Percentiles rank a stretch among this genome's conserved stretches.
phyloP scores from a whole-genome alignment of 2,888 invertebrate species.

The Chymomyza fuscimana region DNA sequence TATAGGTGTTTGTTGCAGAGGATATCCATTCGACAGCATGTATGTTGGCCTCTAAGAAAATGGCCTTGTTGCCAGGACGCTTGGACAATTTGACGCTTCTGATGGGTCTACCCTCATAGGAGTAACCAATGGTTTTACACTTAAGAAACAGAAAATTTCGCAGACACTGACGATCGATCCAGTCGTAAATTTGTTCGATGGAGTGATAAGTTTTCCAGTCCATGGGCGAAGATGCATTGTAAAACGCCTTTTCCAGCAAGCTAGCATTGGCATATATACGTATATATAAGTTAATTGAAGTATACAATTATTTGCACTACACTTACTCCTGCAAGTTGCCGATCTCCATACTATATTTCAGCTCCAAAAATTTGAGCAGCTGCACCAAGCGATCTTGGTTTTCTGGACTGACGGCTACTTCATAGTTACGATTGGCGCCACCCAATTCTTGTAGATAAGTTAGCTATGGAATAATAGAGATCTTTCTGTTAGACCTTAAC shows the following conservation, averaged over 20 bases:
- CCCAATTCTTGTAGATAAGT: slow-evolving; percentile 29
- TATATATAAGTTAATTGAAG: neutral
- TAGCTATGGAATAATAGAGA: slow-evolving; percentile 18
- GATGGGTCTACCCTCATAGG: slow-evolving; percentile 47
- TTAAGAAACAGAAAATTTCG: neutral
- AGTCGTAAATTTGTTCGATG: slow-evolving; percentile 37
- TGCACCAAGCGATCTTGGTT: slow-evolving; percentile 30
- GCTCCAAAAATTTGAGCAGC: slow-evolving; percentile 18
- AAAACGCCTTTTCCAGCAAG: neutral
- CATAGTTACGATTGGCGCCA: slow-evolving; percentile 22
- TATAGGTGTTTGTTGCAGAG: slow-evolving; percentile 41
- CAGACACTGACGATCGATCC: slow-evolving; percentile 31
- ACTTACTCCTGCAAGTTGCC: slow-evolving; percentile 43
- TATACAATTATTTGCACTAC: too few species aligned
- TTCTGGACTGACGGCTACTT: slow-evolving; percentile 36
- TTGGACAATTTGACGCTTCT: slow-evolving; percentile 40
- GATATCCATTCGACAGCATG: slow-evolving; percentile 56
- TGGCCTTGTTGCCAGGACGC: slow-evolving; percentile 41
- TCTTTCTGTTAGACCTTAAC: neutral
- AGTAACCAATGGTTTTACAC: slow-evolving; percentile 31
- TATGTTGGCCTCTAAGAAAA: slow-evolving; percentile 49
- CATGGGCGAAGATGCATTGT: slow-evolving; percentile 18
- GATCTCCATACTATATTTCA: slow-evolving; percentile 17
- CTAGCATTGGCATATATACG: neutral
- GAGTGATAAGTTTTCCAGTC: slow-evolving; percentile 42